Percentiles rank a stretch among this genome's conserved stretches.
Conservation (phyloP, 2,113 vertebrate genomes). For the Peucedramus taeniatus region DNA sequence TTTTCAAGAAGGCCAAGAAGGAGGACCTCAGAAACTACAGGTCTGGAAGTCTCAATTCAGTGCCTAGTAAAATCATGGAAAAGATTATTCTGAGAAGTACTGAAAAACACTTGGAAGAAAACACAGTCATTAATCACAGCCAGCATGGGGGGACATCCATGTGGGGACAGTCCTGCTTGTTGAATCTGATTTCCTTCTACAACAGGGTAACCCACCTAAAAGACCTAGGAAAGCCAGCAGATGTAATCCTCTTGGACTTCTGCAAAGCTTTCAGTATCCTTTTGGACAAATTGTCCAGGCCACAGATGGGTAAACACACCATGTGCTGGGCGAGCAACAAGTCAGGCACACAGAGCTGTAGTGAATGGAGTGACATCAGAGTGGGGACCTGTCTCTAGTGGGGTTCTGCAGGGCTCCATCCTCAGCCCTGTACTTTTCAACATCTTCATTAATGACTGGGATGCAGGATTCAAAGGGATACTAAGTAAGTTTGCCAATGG, state of each 20-base stretch:
- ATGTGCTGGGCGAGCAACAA: accelerated
- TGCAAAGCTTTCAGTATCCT: not conserved
- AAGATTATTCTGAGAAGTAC: not conserved
- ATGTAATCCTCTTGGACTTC: not conserved
- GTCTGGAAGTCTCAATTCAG: not conserved
- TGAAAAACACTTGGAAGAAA: not conserved
- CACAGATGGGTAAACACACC: not conserved
- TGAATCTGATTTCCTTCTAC: not conserved
- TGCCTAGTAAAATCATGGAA: not conserved
- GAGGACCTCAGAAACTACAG: not conserved
- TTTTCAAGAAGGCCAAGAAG: not conserved
- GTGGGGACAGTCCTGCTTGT: not conserved
- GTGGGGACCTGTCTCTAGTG: not conserved
- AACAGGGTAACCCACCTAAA: not conserved
- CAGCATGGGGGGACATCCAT: not conserved
- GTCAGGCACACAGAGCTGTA: not conserved
- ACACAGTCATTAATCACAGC: not conserved
- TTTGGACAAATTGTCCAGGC: not conserved
- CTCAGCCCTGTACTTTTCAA: not conserved
- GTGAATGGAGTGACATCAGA: not conserved
- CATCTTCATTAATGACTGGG: too few species aligned
- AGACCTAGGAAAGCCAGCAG: not conserved
- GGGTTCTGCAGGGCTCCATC: not conserved
- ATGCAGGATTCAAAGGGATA: not conserved
- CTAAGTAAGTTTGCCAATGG: too few species aligned